Base-by-base conservation (phyloP, 92 coral and sea anemone species). In the Epizoanthus scotinus region DNA sequence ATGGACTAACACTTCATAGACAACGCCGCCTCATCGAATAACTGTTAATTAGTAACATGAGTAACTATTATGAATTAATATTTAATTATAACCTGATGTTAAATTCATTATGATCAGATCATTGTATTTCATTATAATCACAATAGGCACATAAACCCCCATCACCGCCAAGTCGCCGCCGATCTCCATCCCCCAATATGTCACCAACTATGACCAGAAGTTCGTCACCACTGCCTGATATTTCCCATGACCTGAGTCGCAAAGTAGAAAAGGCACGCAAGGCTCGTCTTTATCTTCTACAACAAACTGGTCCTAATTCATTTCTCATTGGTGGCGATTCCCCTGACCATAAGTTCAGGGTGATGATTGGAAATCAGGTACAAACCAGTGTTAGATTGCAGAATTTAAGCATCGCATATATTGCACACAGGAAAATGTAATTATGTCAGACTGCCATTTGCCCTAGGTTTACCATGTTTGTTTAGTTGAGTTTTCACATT, bases 301-400 rank as follows among this genome's bases (percentile, higher is more conserved):
- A 93, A 64, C 99, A 95, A 91, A 83, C 94, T 47, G 99, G 99
- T 22, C 99, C 99, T 0, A 95, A 95, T 81, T 95, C 99, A 0
- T 95, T 95, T 34, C 74, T 95, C 58, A 95, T 95, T 89, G 96
- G 99, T 74, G 99, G 99, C 50, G 99, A 95, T 77, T 93, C 98
- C 0, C 99, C 99, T 10, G 91, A 83, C 79, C 99, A 95, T 83
- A 95, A 95, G 79, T 95, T 95, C 80, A 87, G 92, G 54, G 99
- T 95, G 63, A 95, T 95, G 86, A 95, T 95, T 73, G 99, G 98
- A 44, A 94, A 94, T 61, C 99, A 95, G 96, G 99, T 95, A 87
- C 14, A 27, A 15, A 34, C 40, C 40, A 34, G 42, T 17, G 21
- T 34, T 34, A 34, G 40, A 34, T 34, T 0, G n/a, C n/a, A n/a